Percentiles rank a stretch among this genome's conserved stretches.
phyloP scores from a whole-genome alignment of 1,140 invertebrate genomes.

The Listronotus bonariensis region DNA sequence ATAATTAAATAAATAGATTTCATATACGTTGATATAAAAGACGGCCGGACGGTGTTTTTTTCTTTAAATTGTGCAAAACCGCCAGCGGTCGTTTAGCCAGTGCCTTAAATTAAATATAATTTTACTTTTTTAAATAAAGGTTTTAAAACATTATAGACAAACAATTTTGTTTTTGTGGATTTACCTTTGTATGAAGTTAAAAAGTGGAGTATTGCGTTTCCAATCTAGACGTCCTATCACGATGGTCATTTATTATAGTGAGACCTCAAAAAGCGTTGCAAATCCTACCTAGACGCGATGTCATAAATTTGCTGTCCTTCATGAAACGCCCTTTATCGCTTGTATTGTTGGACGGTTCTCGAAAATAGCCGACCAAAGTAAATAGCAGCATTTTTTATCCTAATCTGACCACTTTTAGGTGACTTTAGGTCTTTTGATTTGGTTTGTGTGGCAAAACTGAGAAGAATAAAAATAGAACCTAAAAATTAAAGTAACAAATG shows the following conservation, averaged over 20 bases:
- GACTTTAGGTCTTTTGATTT: not conserved
- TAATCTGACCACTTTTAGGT: slow-evolving; percentile 5
- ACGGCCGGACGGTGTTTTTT: no score
- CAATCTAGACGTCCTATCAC: not conserved
- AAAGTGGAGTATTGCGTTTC: not conserved
- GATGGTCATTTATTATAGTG: not conserved
- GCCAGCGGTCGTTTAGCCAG: no score
- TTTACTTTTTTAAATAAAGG: no score
- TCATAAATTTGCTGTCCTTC: slow-evolving; percentile 7
- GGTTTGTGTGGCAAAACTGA: not conserved
- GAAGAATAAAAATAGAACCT: no score
- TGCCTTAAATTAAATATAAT: no score
- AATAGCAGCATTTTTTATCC: slow-evolving; percentile 6
- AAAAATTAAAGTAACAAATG: no score
- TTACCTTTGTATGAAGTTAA: no score
- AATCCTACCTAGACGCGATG: slow-evolving; percentile 8
- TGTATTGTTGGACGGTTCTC: not conserved
- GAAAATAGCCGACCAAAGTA: not conserved
- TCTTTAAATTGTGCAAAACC: no score
- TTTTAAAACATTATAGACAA: no score
- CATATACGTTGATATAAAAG: no score
- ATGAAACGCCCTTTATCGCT: slow-evolving; percentile 1
- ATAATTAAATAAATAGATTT: no score
- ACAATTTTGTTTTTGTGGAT: no score
- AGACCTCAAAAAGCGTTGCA: slow-evolving; percentile 2